A percentile compares a stretch with the other conserved stretches of the same genome.
These are phyloP conservation scores for Polydesmus complanatus DNA, from an alignment of 2,888 invertebrate species.

Conservation along the genomic window DNA sequence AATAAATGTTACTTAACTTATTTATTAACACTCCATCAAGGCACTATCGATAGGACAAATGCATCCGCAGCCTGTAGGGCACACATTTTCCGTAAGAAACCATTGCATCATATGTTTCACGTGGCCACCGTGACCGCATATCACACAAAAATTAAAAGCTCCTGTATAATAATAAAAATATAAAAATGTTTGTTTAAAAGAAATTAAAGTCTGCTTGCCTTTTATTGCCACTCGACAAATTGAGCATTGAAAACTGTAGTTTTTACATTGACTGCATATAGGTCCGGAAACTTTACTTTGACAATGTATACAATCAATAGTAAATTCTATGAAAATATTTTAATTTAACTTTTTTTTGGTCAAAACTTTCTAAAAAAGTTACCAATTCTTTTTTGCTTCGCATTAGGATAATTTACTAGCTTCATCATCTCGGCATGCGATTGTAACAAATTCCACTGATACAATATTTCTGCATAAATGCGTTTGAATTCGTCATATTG, in stretches of 20 bases:
- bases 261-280: conserved; percentile 53
- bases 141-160: conserved; percentile 63
- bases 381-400: conserved; percentile 47
- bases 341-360: neutral
- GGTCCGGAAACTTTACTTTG: conserved; percentile 46
- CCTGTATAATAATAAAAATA: conserved; percentile 25
- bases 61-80: conserved; percentile 89
- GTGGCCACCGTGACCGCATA: conserved; percentile 90
- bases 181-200: neutral
- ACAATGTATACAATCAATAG: conserved; percentile 57
- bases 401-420: too few species aligned
- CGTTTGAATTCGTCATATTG: conserved; percentile 72
- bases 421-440: conserved; percentile 63
- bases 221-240: conserved; percentile 74
- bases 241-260: conserved; percentile 60
- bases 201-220: conserved; percentile 36
- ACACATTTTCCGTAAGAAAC: conserved; percentile 60
- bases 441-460: conserved; percentile 67
- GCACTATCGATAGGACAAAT: conserved; percentile 57
- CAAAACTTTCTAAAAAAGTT: neutral
- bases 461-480: conserved; percentile 75
- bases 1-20: too few species aligned
- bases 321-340: conserved; percentile 41
- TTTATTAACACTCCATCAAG: neutral
- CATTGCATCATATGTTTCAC: conserved; percentile 67